These are phyloP conservation scores for Struthio camelus DNA, from an alignment of 2,113 vertebrate genomes.

Conservation along the genomic window DNA sequence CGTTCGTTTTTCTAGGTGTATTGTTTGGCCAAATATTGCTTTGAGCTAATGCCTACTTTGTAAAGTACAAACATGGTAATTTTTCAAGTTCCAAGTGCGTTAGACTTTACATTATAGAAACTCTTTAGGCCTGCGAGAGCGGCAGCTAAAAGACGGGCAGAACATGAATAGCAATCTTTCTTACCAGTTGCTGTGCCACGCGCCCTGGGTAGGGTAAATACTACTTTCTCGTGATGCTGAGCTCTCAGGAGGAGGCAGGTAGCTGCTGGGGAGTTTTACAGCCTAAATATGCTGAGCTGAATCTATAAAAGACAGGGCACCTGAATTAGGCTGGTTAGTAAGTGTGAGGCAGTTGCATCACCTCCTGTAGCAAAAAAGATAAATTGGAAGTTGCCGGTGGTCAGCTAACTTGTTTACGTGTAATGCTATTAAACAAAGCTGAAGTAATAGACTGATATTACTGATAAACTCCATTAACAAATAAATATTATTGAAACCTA, in stretches of 20 bases:
- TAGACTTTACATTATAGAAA: not conserved
- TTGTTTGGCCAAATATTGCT: not conserved
- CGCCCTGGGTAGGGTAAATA: fast-evolving
- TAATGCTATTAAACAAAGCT: not conserved
- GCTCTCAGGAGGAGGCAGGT: fast-evolving
- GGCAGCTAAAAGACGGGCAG: not conserved
- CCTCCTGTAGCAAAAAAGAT: not conserved
- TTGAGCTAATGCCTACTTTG: not conserved
- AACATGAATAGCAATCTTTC: not conserved
- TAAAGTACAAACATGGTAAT: not conserved
- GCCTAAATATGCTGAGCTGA: not conserved
- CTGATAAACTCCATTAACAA: not conserved
- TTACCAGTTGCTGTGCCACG: not conserved
- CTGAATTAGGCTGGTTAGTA: fast-evolving
- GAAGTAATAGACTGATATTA: not conserved
- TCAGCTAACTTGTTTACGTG: not conserved
- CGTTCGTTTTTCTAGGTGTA: no score
- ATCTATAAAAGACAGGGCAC: fast-evolving
- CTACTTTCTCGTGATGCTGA: fast-evolving
- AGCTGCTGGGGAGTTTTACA: not conserved
- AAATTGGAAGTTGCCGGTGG: not conserved
- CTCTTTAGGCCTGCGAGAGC: not conserved
- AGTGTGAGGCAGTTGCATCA: not conserved
- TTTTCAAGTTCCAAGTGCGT: not conserved
- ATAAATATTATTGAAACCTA: not conserved